phyloP scores from a whole-genome alignment of 2,888 invertebrate genomes.

The Noctua janthina region DNA sequence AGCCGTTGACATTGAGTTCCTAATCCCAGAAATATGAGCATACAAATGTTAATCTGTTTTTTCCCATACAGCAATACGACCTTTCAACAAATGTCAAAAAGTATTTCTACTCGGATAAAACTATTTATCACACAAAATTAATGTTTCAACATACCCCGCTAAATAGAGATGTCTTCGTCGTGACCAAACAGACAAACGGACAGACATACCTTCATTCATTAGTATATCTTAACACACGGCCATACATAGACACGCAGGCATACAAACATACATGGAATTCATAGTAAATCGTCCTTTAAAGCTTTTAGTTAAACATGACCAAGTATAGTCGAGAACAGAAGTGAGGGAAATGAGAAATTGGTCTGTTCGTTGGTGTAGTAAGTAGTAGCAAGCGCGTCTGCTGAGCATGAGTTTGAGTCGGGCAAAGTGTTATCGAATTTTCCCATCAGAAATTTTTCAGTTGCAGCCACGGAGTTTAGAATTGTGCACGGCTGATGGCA shows the following conservation, averaged over 20 bases:
- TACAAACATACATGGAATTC: slow-evolving; percentile 34
- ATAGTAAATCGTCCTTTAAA: slow-evolving; percentile 56
- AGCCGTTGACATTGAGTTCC: not conserved
- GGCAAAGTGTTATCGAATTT: not conserved
- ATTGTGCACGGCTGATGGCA: not conserved
- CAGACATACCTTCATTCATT: slow-evolving; percentile 51
- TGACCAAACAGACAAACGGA: slow-evolving; percentile 30
- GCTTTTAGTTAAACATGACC: slow-evolving; percentile 52
- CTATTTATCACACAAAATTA: slow-evolving; percentile 32
- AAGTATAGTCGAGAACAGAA: slow-evolving; percentile 40
- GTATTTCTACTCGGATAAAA: not conserved
- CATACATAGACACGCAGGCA: slow-evolving; percentile 26
- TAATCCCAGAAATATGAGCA: not conserved
- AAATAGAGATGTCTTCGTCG: slow-evolving; percentile 34
- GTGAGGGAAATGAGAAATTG: slow-evolving; percentile 23
- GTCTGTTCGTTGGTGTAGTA: not conserved
- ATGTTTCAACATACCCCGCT: slow-evolving; percentile 21
- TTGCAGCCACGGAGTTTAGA: not conserved
- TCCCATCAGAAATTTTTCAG: not conserved
- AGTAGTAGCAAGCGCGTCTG: not conserved
- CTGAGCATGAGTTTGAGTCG: not conserved
- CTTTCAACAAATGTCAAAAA: not conserved
- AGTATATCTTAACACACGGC: slow-evolving; percentile 33
- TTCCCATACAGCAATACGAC: not conserved
- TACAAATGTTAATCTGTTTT: not conserved